These are phyloP conservation scores for Cardinalis cardinalis DNA, from an alignment of 2,113 vertebrate genomes.

Conservation along the genomic window DNA sequence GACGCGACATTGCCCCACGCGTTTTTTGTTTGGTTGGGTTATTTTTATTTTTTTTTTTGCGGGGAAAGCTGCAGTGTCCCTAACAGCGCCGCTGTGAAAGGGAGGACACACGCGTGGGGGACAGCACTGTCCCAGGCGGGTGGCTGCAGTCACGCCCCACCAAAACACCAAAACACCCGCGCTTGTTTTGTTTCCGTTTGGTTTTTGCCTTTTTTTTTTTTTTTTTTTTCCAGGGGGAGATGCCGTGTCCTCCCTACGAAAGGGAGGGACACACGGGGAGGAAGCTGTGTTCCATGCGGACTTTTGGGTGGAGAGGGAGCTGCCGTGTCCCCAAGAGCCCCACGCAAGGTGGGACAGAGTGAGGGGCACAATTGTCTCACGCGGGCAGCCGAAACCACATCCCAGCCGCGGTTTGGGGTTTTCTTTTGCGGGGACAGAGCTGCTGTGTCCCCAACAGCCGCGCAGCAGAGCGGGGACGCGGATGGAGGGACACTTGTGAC, in stretches of 20 bases:
- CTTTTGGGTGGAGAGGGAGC: background rate
- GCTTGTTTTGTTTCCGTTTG: background rate
- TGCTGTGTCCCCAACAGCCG: background rate
- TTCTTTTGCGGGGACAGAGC: background rate
- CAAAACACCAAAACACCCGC: background rate
- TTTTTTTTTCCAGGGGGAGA: background rate
- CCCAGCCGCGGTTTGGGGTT: background rate
- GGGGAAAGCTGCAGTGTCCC: background rate
- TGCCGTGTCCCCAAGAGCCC: background rate
- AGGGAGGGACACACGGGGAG: background rate
- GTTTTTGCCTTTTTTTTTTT: too few species aligned
- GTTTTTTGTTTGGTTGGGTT: background rate
- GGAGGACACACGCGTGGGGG: background rate
- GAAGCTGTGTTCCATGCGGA: background rate
- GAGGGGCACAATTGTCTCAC: background rate
- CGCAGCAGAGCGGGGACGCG: background rate
- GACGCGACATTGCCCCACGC: background rate
- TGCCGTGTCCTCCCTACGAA: background rate
- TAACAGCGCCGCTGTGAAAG: background rate
- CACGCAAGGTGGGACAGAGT: background rate
- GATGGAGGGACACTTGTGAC: background rate
- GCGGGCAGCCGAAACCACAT: background rate
- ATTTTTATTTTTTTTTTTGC: too few species aligned
- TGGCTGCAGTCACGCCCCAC: background rate
- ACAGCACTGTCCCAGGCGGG: background rate